These are phyloP conservation scores for Centropus unirufus DNA, from an alignment of 2,113 vertebrate species.

Conservation along the genomic window DNA sequence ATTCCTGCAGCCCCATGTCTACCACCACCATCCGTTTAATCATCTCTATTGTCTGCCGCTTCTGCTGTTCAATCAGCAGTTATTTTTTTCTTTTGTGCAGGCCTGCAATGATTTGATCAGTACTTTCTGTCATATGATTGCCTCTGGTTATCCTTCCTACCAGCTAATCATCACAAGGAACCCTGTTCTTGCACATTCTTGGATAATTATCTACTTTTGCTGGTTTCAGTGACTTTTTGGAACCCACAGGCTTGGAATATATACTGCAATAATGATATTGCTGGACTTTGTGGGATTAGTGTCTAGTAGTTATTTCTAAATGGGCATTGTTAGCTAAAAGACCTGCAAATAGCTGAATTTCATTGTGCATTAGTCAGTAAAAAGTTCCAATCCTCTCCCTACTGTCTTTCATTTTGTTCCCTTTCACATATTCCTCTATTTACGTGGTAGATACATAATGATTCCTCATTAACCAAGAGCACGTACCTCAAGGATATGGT, in stretches of 20 bases:
- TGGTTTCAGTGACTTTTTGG: background rate
- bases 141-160: conserved; percentile 11
- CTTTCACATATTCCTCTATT: background rate
- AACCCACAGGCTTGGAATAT: background rate
- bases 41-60: conserved; percentile 55
- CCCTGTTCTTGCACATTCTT: background rate
- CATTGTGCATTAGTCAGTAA: background rate
- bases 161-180: background rate
- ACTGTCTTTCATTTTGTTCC: background rate
- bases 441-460: background rate
- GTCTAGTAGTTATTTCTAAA: background rate
- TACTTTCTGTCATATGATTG: conserved; percentile 32
- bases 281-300: background rate
- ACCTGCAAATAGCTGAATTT: background rate
- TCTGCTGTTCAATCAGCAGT: conserved; percentile 48
- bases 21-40: conserved; percentile 39
- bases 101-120: conserved; percentile 29
- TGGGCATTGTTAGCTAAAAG: background rate
- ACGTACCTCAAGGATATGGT: background rate
- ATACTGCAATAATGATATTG: background rate
- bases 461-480: background rate
- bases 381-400: background rate
- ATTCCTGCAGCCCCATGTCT: conserved; percentile 45
- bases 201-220: background rate
- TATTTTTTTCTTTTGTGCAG: conserved; percentile 1